Base-by-base conservation (phyloP, 2,888 invertebrate genomes). In the Drosophila leonis region DNA sequence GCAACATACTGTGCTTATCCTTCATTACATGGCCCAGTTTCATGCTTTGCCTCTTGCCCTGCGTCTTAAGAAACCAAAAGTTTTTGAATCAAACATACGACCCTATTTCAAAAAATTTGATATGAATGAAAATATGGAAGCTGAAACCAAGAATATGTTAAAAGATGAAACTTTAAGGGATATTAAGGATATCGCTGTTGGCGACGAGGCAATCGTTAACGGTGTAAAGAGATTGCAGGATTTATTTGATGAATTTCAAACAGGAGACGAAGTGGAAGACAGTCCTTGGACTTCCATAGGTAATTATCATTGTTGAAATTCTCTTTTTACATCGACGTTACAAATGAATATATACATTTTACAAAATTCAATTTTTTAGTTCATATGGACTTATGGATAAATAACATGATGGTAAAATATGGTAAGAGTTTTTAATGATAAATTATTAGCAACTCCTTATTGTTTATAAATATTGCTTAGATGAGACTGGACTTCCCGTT, bases 331-430 rank as follows among this genome's bases (percentile, higher is more conserved):
- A 18, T 20, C 2, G 35, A 44, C 1, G 13, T 8, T 44, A 24
- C 13, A 12, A 13, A 29, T 0, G 8, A 48, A 18, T 18, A 9
- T 13, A 18, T 29, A 39, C 1, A 24, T 39, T 27, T 10, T 7
- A 13, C 20, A 41, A 2, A 20, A 2, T 15, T 24, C 4, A 7
- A 15, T 49, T 15, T 31, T 48, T 27, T 27, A 77, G 77, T 39
- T 55, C 95, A 95, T 75, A 92, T 93, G 0, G 95, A 95, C 85
- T 93, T 94, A 57, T 95, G 95, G 95, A 94, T 94, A 15, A 95
- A 95, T 82, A 95, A 95, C 75, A 93, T 95, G 1, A 94, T 95
- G 93, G 91, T 95, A 15, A 91, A 93, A 62, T 92, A 93, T 61
- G 93, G 94, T 90, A 82, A 75, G 29, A 44, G 13, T 2, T 7